Conservation (phyloP, 2,113 vertebrate species). For the Upupa epops region DNA sequence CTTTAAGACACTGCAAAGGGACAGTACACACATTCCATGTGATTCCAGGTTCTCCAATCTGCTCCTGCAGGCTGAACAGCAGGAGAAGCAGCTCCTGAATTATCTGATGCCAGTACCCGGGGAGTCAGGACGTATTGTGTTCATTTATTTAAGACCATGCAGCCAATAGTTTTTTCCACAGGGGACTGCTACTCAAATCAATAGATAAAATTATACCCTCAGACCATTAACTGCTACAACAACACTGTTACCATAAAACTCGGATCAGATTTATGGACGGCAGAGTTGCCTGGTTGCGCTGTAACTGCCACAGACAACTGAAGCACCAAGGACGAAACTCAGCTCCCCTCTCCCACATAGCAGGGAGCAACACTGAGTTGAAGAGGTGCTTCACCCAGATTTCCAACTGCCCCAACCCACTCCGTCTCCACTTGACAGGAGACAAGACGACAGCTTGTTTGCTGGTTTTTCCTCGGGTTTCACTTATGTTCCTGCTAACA, state of each 20-base stretch:
- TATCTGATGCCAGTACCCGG: neutral
- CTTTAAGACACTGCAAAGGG: neutral
- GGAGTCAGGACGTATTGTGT: neutral
- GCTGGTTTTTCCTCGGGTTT: neutral
- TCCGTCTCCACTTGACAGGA: neutral
- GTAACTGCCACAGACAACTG: neutral
- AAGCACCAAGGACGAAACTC: neutral
- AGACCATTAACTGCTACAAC: constrained; percentile 16
- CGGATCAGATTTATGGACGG: neutral
- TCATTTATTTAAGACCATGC: neutral
- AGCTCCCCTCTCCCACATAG: neutral
- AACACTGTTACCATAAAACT: neutral
- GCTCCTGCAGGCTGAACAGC: neutral
- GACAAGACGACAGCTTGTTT: neutral
- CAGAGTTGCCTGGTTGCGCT: rapidly evolving
- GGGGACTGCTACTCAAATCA: constrained; percentile 7
- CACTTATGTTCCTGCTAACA: neutral
- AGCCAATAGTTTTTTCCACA: neutral
- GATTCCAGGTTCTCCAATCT: neutral
- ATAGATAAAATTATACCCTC: constrained; percentile 34
- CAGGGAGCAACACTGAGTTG: rapidly evolving
- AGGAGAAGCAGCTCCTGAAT: neutral
- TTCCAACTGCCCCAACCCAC: neutral
- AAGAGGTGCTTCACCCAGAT: neutral
- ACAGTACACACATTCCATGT: rapidly evolving